Evolutionary conservation across 1,140 invertebrate species (phyloP).

Genomic region (honey bee (Apis mellifera)): DNA sequence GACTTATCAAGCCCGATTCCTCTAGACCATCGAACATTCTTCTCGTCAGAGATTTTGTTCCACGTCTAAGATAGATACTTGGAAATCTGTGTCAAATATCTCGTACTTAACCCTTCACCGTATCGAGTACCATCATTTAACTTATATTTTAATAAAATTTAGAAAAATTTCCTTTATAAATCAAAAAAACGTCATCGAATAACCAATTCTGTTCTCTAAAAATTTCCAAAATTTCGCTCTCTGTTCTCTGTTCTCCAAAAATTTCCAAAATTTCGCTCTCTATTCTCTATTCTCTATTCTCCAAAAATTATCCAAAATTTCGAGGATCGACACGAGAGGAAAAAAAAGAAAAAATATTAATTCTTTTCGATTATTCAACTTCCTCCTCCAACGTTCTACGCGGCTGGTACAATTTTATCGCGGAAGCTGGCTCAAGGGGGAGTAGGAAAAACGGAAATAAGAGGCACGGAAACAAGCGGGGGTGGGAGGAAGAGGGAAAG

Average conservation of each 20-base stretch:
- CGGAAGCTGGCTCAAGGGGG: background rate
- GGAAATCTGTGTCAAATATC: background rate
- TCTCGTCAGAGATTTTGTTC: background rate
- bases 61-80: no score
- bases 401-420: slow-evolving; percentile 1
- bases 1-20: background rate
- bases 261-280: no score
- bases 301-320: no score
- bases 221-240: no score
- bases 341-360: no score
- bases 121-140: background rate
- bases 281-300: no score
- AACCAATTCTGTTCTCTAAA: no score
- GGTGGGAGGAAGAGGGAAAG: background rate
- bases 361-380: background rate
- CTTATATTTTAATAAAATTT: no score
- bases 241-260: no score
- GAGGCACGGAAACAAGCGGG: background rate
- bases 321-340: no score
- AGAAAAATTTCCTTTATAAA: no score
- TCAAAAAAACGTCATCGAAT: no score
- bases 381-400: background rate
- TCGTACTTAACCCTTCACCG: background rate
- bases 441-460: slow-evolving; percentile 15
- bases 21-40: background rate